These are phyloP conservation scores for Xiphydria camelus DNA, from an alignment of 2,888 invertebrate genomes.

Conservation along the genomic window DNA sequence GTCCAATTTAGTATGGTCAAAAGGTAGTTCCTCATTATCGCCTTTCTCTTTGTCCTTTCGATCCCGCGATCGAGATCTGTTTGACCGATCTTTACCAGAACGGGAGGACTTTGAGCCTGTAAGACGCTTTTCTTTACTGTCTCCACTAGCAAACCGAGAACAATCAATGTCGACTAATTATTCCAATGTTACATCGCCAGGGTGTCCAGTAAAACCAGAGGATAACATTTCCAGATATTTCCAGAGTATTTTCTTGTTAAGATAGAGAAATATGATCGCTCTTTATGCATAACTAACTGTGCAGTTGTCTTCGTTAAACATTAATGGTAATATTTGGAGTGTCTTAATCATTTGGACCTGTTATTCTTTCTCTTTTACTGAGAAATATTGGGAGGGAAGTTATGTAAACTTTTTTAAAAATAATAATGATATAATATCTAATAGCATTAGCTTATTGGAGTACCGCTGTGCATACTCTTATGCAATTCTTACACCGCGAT, in stretches of 20 bases:
- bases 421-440: neutral
- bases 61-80: conserved; percentile 64
- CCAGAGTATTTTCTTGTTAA: neutral
- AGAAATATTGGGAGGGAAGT: too few species aligned
- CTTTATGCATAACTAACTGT: conserved; percentile 7
- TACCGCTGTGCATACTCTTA: neutral
- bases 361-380: too few species aligned
- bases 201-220: conserved; percentile 20
- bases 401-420: neutral
- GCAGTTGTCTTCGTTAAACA: conserved; percentile 1
- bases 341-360: neutral
- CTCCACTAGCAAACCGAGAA: conserved; percentile 62
- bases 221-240: conserved; percentile 1
- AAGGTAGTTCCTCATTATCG: conserved; percentile 62
- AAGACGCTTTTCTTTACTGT: conserved; percentile 67
- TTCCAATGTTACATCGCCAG: conserved; percentile 26
- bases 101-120: conserved; percentile 66
- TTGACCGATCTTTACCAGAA: conserved; percentile 53
- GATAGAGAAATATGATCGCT: too few species aligned
- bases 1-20: conserved; percentile 74
- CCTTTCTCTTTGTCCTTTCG: conserved; percentile 63
- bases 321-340: neutral
- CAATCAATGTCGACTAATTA: conserved; percentile 31
- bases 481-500: neutral
- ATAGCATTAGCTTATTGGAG: too few species aligned